Base-by-base conservation (phyloP, 2,888 invertebrate species). In the Diaphora mendica region DNA sequence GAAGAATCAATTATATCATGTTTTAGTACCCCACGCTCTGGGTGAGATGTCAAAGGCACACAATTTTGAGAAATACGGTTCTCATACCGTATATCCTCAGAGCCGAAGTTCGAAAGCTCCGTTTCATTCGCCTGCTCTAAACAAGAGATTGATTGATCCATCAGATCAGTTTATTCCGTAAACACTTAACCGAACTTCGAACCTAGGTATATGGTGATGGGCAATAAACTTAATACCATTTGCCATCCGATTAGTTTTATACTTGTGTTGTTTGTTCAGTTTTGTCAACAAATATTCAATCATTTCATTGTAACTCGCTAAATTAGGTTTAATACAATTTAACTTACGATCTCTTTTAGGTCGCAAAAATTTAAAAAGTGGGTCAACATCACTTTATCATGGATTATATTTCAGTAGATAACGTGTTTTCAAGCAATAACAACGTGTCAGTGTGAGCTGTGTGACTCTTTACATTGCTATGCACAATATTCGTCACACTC, bases 1-100 rank as follows among this genome's bases (percentile, higher is more conserved):
- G 90, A 86, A 9, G 93, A 93, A 68, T 91, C 91, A 69, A 88
- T 89, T 20, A 94, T 91, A 78, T 91, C 92, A 51, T 94, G 82
- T 68, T 88, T 91, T 26, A 87, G 86, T 23, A 91, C 87, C 59
- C 84, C 80, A 5, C 92, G 91, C 66, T 80, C 71, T 26, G 84
- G 85, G 7, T 85, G 75, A 1, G 87, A 77, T 26, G 13, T 11
- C 4, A 26, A 15, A 2, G 87, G 72, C 67, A 89, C 85, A 59
- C 86, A 90, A 76, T 93, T 84, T 51, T 92, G 92, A 39, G 90
- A 88, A 70, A 86, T 80, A 13, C 81, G 71, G 75, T 48, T 30
- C 23, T 30, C 26, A 30, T 44, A 17, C 23, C 13, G 11, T 23
- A 30, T 48, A 9, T 67, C 48, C 11, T 67, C 67, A 30, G 67